These are phyloP conservation scores for Meloidogyne exigua DNA, from an alignment of 1,140 invertebrate species.

Conservation along the genomic window DNA sequence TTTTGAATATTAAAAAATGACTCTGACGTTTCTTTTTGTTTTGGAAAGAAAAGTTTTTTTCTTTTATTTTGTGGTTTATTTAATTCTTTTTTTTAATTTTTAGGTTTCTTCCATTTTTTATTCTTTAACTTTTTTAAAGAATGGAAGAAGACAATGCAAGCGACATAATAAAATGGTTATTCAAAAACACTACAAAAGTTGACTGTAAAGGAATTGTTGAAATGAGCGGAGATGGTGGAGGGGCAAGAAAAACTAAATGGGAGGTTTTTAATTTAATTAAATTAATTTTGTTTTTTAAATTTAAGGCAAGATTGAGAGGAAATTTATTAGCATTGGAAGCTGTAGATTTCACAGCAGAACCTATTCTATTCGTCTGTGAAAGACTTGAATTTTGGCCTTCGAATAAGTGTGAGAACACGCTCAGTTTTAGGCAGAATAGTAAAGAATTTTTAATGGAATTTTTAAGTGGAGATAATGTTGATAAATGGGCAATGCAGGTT, in stretches of 20 bases:
- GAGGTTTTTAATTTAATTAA: neutral
- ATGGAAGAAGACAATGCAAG: constrained; percentile 39
- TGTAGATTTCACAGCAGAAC: constrained; percentile 44
- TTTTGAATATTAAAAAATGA: too few species aligned
- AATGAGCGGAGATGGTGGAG: neutral
- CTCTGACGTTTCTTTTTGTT: too few species aligned
- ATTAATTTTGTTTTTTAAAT: constrained; percentile 38
- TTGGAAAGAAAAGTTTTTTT: too few species aligned
- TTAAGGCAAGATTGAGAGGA: constrained; percentile 44
- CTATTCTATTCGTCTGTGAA: constrained; percentile 51
- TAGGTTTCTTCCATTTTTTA: neutral
- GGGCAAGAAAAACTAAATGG: neutral
- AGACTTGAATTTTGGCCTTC: constrained; percentile 38
- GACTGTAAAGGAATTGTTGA: constrained; percentile 24
- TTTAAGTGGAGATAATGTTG: constrained; percentile 39
- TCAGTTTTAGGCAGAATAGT: constrained; percentile 40
- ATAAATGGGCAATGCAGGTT: constrained; percentile 52
- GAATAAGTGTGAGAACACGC: constrained; percentile 21
- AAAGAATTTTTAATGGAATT: constrained; percentile 34
- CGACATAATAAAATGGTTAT: constrained; percentile 37
- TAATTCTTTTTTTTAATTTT: neutral
- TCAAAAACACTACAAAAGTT: constrained; percentile 31
- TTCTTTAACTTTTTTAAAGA: too few species aligned
- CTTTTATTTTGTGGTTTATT: too few species aligned
- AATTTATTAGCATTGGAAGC: constrained; percentile 49